A percentile compares a stretch with the other conserved stretches of the same genome.
Evolutionary conservation across 2,113 vertebrate species (phyloP).

Genomic region (Brachirus orientalis): DNA sequence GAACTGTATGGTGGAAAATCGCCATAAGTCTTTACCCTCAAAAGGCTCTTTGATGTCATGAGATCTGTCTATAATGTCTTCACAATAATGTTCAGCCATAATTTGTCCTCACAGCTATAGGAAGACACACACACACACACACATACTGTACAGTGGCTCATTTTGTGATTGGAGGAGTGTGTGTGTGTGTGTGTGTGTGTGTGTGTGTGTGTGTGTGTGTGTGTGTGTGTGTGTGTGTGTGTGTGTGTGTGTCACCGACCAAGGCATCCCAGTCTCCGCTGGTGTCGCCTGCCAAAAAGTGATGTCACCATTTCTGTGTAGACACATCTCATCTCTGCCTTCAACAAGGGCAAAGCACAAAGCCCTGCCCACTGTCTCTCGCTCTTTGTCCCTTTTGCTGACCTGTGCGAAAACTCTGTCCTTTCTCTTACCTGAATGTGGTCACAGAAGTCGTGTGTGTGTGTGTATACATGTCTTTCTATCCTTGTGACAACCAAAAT

Average conservation of each 20-base stretch:
- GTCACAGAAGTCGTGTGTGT: not conserved
- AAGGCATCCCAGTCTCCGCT: slow-evolving; percentile 55
- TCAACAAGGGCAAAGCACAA: slow-evolving; percentile 55
- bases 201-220: no score
- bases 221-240: no score
- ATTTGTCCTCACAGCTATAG: not conserved
- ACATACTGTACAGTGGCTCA: slow-evolving; percentile 26
- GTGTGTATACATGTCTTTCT: not conserved
- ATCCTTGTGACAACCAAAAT: no score
- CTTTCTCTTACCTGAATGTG: not conserved
- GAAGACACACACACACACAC: slow-evolving; percentile 19
- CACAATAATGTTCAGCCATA: no score
- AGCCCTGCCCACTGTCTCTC: slow-evolving; percentile 41
- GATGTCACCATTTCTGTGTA: slow-evolving; percentile 72
- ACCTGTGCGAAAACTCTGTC: not conserved
- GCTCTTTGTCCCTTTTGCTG: not conserved
- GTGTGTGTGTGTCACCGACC: slow-evolving; percentile 36
- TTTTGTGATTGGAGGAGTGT: slow-evolving; percentile 60
- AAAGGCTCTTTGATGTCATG: no score
- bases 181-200: no score
- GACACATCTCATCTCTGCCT: slow-evolving; percentile 62
- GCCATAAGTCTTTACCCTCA: no score
- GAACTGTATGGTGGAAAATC: no score
- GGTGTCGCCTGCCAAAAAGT: slow-evolving; percentile 66
- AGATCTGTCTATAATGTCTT: no score